These are phyloP conservation scores for Glossosoma conforme DNA, from an alignment of 1,140 invertebrate species.

Conservation along the genomic window DNA sequence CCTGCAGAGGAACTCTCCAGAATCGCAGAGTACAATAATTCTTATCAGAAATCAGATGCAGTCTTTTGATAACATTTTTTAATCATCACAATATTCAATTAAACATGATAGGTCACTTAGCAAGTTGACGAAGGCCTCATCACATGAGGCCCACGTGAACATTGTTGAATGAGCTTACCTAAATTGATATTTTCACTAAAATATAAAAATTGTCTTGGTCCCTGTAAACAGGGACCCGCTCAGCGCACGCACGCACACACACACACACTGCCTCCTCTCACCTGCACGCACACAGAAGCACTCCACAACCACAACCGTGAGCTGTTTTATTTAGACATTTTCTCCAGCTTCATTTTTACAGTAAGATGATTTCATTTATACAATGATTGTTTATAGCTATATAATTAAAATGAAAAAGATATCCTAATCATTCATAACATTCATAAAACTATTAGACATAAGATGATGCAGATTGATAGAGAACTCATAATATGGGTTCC, in stretches of 20 bases:
- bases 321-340: too few species aligned
- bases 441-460: too few species aligned
- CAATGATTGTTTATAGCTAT: too few species aligned
- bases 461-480: too few species aligned
- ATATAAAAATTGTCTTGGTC: conserved; percentile 18
- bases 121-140: not conserved
- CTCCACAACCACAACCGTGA: too few species aligned
- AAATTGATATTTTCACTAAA: conserved; percentile 15
- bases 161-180: not conserved
- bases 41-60: conserved; percentile 19
- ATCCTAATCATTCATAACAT: too few species aligned
- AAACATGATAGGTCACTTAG: conserved; percentile 16
- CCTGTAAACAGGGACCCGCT: not conserved
- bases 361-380: not conserved
- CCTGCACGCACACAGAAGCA: too few species aligned
- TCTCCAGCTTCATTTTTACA: not conserved
- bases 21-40: conserved; percentile 10
- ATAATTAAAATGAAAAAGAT: too few species aligned
- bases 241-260: not conserved
- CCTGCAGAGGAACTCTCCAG: too few species aligned
- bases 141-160: not conserved
- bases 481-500: too few species aligned
- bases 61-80: conserved; percentile 28
- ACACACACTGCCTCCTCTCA: not conserved
- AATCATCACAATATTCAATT: conserved; percentile 27